Evolutionary conservation across 2,888 invertebrate species (phyloP).

Genomic region (Scaptomyza reducta): DNA sequence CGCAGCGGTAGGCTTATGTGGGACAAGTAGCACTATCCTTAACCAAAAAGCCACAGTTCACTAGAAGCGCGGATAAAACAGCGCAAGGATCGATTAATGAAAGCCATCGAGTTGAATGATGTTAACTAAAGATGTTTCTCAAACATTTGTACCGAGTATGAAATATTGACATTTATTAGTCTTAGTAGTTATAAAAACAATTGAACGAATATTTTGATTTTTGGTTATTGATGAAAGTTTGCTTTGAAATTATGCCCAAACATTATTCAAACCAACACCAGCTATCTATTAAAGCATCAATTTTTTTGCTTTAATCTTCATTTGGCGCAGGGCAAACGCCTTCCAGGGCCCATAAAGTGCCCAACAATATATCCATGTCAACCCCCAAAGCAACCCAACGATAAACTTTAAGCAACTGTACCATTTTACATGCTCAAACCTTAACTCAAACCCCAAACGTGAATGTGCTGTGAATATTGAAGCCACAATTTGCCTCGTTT

Average conservation of each 20-base stretch:
- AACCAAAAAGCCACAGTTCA: constrained; percentile 15
- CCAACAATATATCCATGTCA: constrained; percentile 47
- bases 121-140: not conserved
- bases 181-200: too few relatives aligned
- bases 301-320: constrained; percentile 41
- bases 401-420: constrained; percentile 72
- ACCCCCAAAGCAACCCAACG: constrained; percentile 39
- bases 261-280: constrained; percentile 17
- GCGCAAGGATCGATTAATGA: constrained; percentile 12
- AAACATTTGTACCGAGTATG: not conserved
- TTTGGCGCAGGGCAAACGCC: constrained; percentile 60
- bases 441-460: constrained; percentile 63
- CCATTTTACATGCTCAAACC: constrained; percentile 75
- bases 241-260: not conserved
- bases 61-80: constrained; percentile 29
- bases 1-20: constrained; percentile 66
- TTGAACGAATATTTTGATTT: too few relatives aligned
- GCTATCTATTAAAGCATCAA: constrained; percentile 22
- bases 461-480: constrained; percentile 49
- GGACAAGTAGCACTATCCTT: constrained; percentile 18
- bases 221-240: not conserved
- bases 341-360: constrained; percentile 44
- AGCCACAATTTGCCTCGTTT: constrained; percentile 43
- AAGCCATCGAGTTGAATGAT: not conserved
- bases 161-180: not conserved